Conservation (phyloP, 2,113 vertebrate species). For the Hiodon alosoides region DNA sequence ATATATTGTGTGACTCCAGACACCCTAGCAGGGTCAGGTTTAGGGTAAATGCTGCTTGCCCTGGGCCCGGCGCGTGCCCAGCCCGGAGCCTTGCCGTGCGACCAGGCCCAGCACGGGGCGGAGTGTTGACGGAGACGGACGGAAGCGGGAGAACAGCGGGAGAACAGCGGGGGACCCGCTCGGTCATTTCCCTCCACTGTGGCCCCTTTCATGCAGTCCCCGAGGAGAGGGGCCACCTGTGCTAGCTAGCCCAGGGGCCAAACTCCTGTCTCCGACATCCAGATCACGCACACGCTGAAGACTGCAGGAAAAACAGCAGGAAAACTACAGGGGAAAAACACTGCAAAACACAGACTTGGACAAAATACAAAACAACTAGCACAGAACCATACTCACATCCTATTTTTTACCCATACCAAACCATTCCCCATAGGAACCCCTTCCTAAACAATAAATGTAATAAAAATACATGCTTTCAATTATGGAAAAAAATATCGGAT, state of each 20-base stretch:
- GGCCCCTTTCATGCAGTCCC: slow-evolving; percentile 19
- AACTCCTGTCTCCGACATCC: neutral
- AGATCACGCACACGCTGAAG: neutral
- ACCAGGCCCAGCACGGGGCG: neutral
- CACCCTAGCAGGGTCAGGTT: neutral
- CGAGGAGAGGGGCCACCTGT: slow-evolving; percentile 2
- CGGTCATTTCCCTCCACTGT: slow-evolving; percentile 20
- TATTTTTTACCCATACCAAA: no score
- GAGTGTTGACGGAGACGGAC: neutral
- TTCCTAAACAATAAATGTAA: no score
- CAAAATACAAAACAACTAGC: no score
- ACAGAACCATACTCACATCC: no score
- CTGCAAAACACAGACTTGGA: no score
- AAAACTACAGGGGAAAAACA: no score
- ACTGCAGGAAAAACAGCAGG: slow-evolving; percentile 1
- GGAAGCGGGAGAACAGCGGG: neutral
- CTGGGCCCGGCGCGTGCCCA: neutral
- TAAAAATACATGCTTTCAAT: no score
- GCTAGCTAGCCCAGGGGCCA: neutral
- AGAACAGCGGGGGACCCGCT: neutral
- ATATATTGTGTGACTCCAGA: neutral
- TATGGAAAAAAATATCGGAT: no score
- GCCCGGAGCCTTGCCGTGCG: neutral
- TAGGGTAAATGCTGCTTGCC: neutral
- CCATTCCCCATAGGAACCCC: no score